Conservation (phyloP, 92 coral and sea anemone genomes). For the Parazoanthus atlanticus region DNA sequence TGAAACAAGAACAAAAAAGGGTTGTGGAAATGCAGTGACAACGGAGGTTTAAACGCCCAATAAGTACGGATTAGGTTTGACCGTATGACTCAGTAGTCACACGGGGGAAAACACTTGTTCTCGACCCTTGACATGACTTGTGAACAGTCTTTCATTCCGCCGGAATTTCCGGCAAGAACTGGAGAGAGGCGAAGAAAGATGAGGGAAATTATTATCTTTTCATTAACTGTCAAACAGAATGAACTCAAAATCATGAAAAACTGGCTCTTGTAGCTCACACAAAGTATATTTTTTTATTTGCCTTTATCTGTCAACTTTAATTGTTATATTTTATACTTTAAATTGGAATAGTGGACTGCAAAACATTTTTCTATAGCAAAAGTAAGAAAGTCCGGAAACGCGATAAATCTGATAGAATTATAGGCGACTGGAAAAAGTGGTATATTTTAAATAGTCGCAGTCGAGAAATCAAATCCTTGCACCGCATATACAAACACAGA, state of each 20-base stretch:
- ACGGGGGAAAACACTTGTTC: conserved; percentile 1
- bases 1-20: not conserved
- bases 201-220: not conserved
- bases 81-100: too few species aligned
- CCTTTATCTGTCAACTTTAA: too few species aligned
- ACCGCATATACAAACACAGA: not conserved
- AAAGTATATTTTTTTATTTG: too few species aligned
- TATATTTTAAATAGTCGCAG: too few species aligned
- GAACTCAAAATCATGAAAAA: not conserved
- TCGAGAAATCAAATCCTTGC: not conserved
- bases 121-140: not conserved
- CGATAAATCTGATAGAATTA: not conserved
- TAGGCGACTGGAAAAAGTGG: not conserved
- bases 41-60: not conserved
- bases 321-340: too few species aligned
- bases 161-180: conserved; percentile 1
- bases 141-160: not conserved
- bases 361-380: too few species aligned
- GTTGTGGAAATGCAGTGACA: too few species aligned
- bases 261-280: not conserved
- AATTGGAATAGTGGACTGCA: too few species aligned
- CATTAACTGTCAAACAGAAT: not conserved
- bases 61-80: too few species aligned
- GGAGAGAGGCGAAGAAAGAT: conserved; percentile 4
- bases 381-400: not conserved